These are phyloP conservation scores for Apis mellifera DNA, from an alignment of 1,140 invertebrate species.

Conservation along the genomic window Amel_HAv3.1 CM009943.2:10819501-10820000, in stretches of 20 bases:
- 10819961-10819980: background rate
- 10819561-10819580: too few relatives aligned
- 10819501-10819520: too few relatives aligned
- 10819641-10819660: too few relatives aligned
- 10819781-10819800: constrained; percentile 27
- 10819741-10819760: constrained; percentile 52
- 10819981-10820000: too few relatives aligned
- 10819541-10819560: too few relatives aligned
- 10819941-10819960: background rate
- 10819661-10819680: too few relatives aligned
- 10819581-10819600: too few relatives aligned
- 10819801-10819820: constrained; percentile 51
- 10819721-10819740: constrained; percentile 20
- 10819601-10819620: too few relatives aligned
- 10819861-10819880: constrained; percentile 64
- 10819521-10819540: too few relatives aligned
- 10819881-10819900: constrained; percentile 61
- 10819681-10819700: too few relatives aligned
- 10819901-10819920: background rate
- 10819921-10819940: constrained; percentile 28
- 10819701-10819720: background rate
- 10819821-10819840: constrained; percentile 74
- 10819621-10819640: too few relatives aligned
- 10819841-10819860: constrained; percentile 77
- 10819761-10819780: constrained; percentile 22